Evolutionary conservation across 2,888 invertebrate genomes (phyloP).

Genomic region (Meta bourneti): DNA sequence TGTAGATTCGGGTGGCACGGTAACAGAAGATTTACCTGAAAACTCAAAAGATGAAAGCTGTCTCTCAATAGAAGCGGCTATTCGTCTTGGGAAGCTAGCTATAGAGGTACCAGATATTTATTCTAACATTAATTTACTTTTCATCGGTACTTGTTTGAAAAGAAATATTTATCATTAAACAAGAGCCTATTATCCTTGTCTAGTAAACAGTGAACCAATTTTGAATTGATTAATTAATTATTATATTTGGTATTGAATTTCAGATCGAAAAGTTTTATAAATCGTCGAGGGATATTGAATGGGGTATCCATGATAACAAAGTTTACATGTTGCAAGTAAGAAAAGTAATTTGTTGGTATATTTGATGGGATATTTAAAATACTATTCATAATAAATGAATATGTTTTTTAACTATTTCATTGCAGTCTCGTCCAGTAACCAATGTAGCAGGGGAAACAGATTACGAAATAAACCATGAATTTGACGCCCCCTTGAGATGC

Average conservation of each 20-base stretch:
- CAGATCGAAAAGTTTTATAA: constrained; percentile 86
- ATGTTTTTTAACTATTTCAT: neutral
- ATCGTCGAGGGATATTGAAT: constrained; percentile 89
- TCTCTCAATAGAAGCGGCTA: constrained; percentile 83
- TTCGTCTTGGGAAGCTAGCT: constrained; percentile 84
- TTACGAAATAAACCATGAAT: constrained; percentile 89
- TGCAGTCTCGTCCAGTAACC: constrained; percentile 87
- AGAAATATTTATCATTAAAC: too few species aligned
- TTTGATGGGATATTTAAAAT: neutral
- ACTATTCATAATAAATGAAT: neutral
- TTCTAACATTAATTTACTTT: neutral
- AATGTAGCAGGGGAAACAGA: constrained; percentile 86
- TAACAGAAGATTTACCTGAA: constrained; percentile 48
- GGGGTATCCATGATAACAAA: constrained; percentile 85
- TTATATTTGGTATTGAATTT: neutral
- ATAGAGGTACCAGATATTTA: constrained; percentile 78
- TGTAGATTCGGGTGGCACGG: constrained; percentile 37
- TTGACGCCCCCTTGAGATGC: constrained; percentile 83
- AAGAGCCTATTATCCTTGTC: too few species aligned
- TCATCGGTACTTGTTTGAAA: too few species aligned
- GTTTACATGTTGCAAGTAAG: constrained; percentile 83
- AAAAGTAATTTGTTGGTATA: neutral
- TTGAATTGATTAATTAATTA: too few species aligned
- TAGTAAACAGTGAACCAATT: too few species aligned
- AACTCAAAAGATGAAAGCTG: constrained; percentile 80